These are phyloP conservation scores for Ditylenchus weischeri DNA, from an alignment of 2,888 invertebrate genomes.

Conservation along the genomic window DNA sequence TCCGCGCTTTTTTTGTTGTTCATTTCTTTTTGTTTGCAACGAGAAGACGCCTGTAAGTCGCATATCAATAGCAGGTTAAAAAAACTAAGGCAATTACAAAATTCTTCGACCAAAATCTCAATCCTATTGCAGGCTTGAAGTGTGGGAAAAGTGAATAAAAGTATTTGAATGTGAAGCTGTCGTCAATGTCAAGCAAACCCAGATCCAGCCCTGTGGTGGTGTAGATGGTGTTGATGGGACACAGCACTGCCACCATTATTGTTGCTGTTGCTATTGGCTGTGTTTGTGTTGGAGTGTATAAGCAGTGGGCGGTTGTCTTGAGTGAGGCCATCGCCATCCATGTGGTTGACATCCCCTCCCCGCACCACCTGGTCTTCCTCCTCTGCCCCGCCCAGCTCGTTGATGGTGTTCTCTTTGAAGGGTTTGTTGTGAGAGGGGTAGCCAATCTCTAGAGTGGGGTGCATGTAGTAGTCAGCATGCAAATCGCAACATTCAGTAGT, in stretches of 20 bases:
- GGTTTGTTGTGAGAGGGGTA: conserved; percentile 5
- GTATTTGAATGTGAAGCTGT: not conserved
- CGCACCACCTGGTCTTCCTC: not conserved
- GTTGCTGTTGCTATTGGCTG: not conserved
- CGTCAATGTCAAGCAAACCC: not conserved
- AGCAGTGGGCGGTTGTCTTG: not conserved
- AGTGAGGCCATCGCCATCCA: not conserved
- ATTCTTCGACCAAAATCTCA: too few relatives aligned
- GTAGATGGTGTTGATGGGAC: not conserved
- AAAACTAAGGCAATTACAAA: too few relatives aligned
- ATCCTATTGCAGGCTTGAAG: too few relatives aligned
- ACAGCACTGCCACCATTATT: not conserved
- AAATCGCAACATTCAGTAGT: conserved; percentile 27
- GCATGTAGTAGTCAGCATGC: conserved; percentile 1
- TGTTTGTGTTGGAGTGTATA: not conserved
- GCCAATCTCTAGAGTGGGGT: not conserved
- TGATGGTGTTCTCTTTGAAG: not conserved
- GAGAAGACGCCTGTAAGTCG: too few relatives aligned
- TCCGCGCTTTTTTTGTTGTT: too few relatives aligned
- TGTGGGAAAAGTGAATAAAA: too few relatives aligned
- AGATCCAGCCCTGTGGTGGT: conserved; percentile 9
- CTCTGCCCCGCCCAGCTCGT: not conserved
- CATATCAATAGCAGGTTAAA: too few relatives aligned
- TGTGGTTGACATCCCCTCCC: conserved; percentile 4
- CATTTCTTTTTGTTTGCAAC: too few relatives aligned